Conservation (phyloP, 2,888 invertebrate genomes). For the Drosophila incognita region DNA sequence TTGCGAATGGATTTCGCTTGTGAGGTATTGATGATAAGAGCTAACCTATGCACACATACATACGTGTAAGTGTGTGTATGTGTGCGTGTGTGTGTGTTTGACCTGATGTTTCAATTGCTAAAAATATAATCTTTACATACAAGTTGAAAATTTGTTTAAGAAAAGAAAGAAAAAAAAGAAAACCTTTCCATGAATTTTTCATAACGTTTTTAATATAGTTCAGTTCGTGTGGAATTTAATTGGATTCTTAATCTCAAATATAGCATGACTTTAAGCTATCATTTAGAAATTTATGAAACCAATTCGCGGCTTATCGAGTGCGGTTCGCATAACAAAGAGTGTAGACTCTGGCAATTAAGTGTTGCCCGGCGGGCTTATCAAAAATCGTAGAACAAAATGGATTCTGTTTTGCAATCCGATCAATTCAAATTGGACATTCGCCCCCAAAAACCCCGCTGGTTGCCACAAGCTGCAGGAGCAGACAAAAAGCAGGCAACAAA, state of each 20-base stretch:
- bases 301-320: slow-evolving; percentile 49
- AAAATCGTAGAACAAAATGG: slow-evolving; percentile 57
- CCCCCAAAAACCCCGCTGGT: slow-evolving; percentile 22
- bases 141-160: background rate
- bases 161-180: no score
- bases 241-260: background rate
- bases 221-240: background rate
- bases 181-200: background rate
- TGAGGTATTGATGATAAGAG: slow-evolving; percentile 12
- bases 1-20: background rate
- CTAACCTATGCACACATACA: background rate
- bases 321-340: slow-evolving; percentile 28
- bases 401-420: slow-evolving; percentile 74
- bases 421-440: slow-evolving; percentile 76
- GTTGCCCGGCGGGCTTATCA: slow-evolving; percentile 47
- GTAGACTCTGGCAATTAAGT: slow-evolving; percentile 48
- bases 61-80: background rate
- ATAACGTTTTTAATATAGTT: background rate
- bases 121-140: background rate
- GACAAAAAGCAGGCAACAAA: slow-evolving; percentile 5
- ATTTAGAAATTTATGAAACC: slow-evolving; percentile 12
- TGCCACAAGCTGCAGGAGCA: slow-evolving; percentile 7
- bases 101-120: background rate
- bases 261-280: no score
- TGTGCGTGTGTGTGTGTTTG: background rate